phyloP scores from a whole-genome alignment of 2,797 vertebrate genomes.

The Podarcis lilfordi region DNA sequence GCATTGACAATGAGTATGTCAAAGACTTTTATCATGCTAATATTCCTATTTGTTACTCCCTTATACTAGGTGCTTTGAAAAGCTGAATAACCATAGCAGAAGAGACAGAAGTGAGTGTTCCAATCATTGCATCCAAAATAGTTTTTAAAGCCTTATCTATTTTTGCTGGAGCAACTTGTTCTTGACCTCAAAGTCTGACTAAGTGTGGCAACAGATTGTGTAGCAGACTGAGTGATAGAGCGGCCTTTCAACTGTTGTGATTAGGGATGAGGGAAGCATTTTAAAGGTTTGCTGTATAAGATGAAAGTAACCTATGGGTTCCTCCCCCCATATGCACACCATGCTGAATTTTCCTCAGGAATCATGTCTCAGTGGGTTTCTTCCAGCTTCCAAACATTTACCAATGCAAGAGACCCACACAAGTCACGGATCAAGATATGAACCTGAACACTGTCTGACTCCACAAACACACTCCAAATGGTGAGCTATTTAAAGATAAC shows the following conservation, averaged over 20 bases:
- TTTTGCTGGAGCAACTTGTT: conserved; percentile 32
- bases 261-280: conserved; percentile 14
- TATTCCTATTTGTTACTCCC: background rate
- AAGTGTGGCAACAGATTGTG: conserved; percentile 29
- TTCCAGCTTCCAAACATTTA: background rate
- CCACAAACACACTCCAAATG: background rate
- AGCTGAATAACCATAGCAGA: background rate
- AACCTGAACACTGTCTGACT: background rate
- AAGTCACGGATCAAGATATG: background rate
- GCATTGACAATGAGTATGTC: background rate
- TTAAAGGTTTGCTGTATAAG: background rate
- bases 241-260: conserved; percentile 15
- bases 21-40: background rate
- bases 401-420: background rate
- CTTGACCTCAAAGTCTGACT: conserved; percentile 23
- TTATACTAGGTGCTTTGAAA: background rate
- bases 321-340: background rate
- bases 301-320: background rate
- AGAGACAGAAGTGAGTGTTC: conserved; percentile 25
- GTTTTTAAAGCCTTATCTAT: conserved; percentile 16
- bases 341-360: background rate
- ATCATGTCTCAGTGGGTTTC: background rate
- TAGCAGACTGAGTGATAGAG: conserved; percentile 10
- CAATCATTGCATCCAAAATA: conserved; percentile 19
- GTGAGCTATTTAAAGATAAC: background rate